phyloP scores from a whole-genome alignment of 2,797 vertebrate species.

The Sebastes vulpes region DNA sequence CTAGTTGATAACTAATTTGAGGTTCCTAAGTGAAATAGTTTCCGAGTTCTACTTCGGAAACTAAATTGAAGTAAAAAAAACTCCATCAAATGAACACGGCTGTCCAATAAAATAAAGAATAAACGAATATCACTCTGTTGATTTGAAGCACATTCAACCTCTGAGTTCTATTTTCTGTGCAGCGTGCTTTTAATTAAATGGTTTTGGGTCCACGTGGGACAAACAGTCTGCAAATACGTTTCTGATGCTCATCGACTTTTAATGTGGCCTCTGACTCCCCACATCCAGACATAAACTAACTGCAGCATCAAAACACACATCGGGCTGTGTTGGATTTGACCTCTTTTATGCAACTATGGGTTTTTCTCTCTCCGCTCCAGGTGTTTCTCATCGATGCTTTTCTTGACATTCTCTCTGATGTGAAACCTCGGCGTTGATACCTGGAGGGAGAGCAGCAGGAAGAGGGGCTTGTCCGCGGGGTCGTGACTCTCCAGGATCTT shows the following conservation, averaged over 20 bases:
- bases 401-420: not conserved
- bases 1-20: too few species aligned
- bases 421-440: constrained; percentile 17
- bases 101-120: not conserved
- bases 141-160: not conserved
- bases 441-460: constrained; percentile 95
- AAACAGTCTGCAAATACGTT: not conserved
- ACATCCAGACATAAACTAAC: constrained; percentile 3
- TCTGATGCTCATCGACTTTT: constrained; percentile 10
- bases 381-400: not conserved
- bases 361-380: not conserved
- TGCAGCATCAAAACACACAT: not conserved
- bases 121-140: not conserved
- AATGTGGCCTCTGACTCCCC: not conserved
- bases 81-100: not conserved
- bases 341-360: not conserved
- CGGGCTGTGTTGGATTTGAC: not conserved
- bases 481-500: constrained; percentile 92
- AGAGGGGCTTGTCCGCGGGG: constrained; percentile 86
- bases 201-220: not conserved
- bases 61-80: too few species aligned
- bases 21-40: too few species aligned
- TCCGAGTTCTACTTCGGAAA: too few species aligned
- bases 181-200: constrained; percentile 6
- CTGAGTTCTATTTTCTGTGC: not conserved